Evolutionary conservation across 1,140 invertebrate genomes (phyloP).

Genomic region (Lasaia peninsularis): DNA sequence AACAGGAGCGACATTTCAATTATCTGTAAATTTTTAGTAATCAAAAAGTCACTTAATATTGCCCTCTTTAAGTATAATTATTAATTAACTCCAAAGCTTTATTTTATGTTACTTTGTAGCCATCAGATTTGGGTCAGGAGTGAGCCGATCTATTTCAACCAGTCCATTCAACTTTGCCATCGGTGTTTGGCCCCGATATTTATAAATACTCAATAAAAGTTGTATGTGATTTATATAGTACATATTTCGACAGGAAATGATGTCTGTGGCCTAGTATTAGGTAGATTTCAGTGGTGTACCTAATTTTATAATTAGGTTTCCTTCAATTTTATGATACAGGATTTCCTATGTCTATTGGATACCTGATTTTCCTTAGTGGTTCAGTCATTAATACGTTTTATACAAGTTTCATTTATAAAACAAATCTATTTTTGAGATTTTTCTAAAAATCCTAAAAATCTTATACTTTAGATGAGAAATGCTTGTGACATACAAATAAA

Average conservation of each 20-base stretch:
- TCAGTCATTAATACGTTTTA: background rate
- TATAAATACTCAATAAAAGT: slow-evolving; percentile 26
- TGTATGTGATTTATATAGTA: slow-evolving; percentile 13
- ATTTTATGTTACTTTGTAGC: background rate
- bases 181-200: slow-evolving; percentile 32
- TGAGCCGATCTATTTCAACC: slow-evolving; percentile 18
- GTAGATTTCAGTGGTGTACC: background rate
- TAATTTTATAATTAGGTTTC: slow-evolving; percentile 1
- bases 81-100: background rate
- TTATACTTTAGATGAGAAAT: no score
- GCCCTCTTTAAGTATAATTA: no score
- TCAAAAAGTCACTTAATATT: no score
- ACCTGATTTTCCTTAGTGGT: background rate
- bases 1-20: no score
- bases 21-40: no score
- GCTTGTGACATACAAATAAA: no score
- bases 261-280: background rate
- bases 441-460: no score
- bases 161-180: slow-evolving; percentile 31
- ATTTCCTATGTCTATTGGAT: background rate
- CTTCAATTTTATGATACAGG: background rate
- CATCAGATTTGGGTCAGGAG: background rate
- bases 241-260: slow-evolving; percentile 4
- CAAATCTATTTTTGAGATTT: no score
- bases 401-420: no score